Evolutionary conservation across 2,113 vertebrate species (phyloP).

Genomic region (Atrichornis clamosus): DNA sequence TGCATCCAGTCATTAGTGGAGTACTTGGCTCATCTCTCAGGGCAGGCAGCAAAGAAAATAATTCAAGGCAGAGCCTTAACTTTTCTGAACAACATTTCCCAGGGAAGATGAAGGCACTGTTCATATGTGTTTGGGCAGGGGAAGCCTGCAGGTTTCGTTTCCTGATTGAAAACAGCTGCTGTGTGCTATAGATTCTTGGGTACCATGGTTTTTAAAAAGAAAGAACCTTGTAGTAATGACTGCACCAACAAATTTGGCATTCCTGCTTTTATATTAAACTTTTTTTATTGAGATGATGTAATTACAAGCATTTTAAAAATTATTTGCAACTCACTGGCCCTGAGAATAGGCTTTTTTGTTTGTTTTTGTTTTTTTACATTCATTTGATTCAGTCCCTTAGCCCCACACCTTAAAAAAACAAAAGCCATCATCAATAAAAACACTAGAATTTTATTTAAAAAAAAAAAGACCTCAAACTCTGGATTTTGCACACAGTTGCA

Average conservation of each 20-base stretch:
- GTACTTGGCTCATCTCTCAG: not conserved
- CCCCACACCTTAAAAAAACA: slow-evolving; percentile 72
- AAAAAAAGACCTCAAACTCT: not conserved
- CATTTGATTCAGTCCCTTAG: slow-evolving; percentile 79
- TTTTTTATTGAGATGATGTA: slow-evolving; percentile 84
- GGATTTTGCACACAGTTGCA: slow-evolving; percentile 54
- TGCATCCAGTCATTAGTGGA: not conserved
- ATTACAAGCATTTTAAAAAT: slow-evolving; percentile 84
- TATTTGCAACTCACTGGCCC: slow-evolving; percentile 85
- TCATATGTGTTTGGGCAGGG: not conserved
- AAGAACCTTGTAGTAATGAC: not conserved
- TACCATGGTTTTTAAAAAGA: not conserved
- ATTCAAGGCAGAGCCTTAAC: not conserved
- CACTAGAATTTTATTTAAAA: slow-evolving; percentile 66
- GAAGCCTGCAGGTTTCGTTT: not conserved
- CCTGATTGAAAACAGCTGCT: not conserved
- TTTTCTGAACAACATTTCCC: not conserved
- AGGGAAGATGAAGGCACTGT: not conserved
- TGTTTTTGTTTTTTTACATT: slow-evolving; percentile 76
- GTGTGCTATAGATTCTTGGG: not conserved
- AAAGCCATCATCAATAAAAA: slow-evolving; percentile 63
- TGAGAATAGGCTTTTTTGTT: slow-evolving; percentile 77
- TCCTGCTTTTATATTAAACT: slow-evolving; percentile 71
- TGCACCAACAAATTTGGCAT: slow-evolving; percentile 39
- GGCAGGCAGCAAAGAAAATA: not conserved